phyloP scores from a whole-genome alignment of 2,888 invertebrate species.

The Agonopterix subpropinquella region DNA sequence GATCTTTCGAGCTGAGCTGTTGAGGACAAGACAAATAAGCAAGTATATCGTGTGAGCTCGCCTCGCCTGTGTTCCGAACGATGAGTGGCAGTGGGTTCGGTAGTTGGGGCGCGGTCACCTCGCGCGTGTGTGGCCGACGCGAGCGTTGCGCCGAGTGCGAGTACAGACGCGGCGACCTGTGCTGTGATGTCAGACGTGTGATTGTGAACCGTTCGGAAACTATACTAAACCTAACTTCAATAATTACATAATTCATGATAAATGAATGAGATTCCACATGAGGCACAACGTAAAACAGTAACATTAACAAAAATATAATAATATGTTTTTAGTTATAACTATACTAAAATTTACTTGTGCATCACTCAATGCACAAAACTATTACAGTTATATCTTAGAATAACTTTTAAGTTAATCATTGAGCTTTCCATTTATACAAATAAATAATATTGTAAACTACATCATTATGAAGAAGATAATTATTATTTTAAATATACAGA shows the following conservation, averaged over 20 bases:
- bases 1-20: too few species aligned
- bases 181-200: conserved; percentile 38
- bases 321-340: conserved; percentile 30
- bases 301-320: conserved; percentile 57
- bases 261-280: conserved; percentile 61
- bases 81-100: too few species aligned
- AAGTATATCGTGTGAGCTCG: too few species aligned
- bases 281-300: conserved; percentile 65
- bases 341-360: conserved; percentile 61
- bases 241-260: conserved; percentile 10
- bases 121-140: too few species aligned
- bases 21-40: too few species aligned
- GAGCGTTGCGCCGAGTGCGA: too few species aligned
- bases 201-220: conserved; percentile 30
- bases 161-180: conserved; percentile 5
- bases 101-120: too few species aligned
- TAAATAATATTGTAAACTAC: conserved; percentile 55
- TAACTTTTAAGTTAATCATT: conserved; percentile 71
- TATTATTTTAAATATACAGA: conserved; percentile 49
- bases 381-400: conserved; percentile 37
- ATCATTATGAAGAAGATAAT: conserved; percentile 33
- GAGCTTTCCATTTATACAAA: conserved; percentile 74
- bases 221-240: conserved; percentile 8
- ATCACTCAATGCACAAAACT: conserved; percentile 53
- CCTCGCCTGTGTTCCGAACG: too few species aligned